Evolutionary conservation across 2,888 invertebrate genomes (phyloP).

Genomic region (Pomacea canaliculata): DNA sequence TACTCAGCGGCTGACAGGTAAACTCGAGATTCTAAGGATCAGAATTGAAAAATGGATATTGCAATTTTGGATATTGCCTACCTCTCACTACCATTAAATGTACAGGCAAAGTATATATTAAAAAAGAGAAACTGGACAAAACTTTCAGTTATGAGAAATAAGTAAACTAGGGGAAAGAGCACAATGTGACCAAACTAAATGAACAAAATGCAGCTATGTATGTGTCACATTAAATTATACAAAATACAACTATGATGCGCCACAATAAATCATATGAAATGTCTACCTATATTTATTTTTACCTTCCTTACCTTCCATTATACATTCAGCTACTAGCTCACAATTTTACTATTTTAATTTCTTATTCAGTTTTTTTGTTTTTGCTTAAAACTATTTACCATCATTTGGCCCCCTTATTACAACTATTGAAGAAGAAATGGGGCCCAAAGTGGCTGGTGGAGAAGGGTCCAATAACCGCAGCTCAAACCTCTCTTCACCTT

Average conservation of each 20-base stretch:
- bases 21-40: conserved; percentile 53
- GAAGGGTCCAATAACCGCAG: conserved; percentile 65
- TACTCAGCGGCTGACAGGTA: conserved; percentile 51
- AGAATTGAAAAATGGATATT: not conserved
- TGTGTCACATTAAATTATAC: too few relatives aligned
- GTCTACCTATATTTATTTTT: too few relatives aligned
- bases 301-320: too few relatives aligned
- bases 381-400: conserved; percentile 43
- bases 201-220: not conserved
- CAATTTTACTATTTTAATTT: too few relatives aligned
- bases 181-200: not conserved
- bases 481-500: conserved; percentile 66
- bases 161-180: too few relatives aligned
- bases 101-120: too few relatives aligned
- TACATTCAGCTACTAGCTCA: too few relatives aligned
- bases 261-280: too few relatives aligned
- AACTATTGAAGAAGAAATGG: conserved; percentile 56
- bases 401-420: conserved; percentile 69
- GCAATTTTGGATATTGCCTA: not conserved
- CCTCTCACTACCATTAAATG: not conserved
- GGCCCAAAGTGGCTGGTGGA: conserved; percentile 57
- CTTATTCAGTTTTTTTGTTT: too few relatives aligned
- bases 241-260: not conserved
- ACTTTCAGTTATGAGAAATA: too few relatives aligned
- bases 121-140: too few relatives aligned